Evolutionary conservation across 2,888 invertebrate species (phyloP).

Genomic region (Unio delphinus): DNA sequence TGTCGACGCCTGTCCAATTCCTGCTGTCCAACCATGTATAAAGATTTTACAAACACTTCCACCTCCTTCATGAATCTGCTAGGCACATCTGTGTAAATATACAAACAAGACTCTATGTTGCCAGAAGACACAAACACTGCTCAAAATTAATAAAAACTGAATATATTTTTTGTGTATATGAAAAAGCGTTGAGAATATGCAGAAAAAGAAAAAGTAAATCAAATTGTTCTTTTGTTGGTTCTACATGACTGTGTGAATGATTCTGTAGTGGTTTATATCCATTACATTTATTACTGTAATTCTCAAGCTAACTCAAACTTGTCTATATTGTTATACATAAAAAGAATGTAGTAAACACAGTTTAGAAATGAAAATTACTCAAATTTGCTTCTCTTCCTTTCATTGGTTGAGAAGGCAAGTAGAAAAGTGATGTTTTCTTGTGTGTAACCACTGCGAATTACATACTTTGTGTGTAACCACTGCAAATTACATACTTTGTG

Average conservation of each 20-base stretch:
- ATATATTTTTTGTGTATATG: background rate
- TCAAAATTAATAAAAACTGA: background rate
- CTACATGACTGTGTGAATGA: background rate
- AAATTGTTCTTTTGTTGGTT: background rate
- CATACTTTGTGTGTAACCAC: no score
- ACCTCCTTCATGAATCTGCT: slow-evolving; percentile 93
- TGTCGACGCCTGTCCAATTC: slow-evolving; percentile 79
- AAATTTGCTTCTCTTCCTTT: no score
- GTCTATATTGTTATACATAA: no score
- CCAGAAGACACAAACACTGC: background rate
- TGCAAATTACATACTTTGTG: no score
- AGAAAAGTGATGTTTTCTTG: no score
- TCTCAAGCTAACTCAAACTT: no score
- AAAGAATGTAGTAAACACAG: no score
- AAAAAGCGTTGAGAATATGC: background rate
- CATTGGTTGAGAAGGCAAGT: no score
- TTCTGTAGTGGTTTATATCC: no score
- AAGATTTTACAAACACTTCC: slow-evolving; percentile 88
- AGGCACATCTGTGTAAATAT: slow-evolving; percentile 79
- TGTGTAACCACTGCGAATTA: no score
- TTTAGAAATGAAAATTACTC: no score
- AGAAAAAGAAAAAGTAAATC: background rate
- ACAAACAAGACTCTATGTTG: slow-evolving; percentile 2
- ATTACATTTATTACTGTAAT: no score
- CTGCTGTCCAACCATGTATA: slow-evolving; percentile 93